These are phyloP conservation scores for Pseudorasbora parva DNA, from an alignment of 2,113 vertebrate genomes.

Conservation along the genomic window DNA sequence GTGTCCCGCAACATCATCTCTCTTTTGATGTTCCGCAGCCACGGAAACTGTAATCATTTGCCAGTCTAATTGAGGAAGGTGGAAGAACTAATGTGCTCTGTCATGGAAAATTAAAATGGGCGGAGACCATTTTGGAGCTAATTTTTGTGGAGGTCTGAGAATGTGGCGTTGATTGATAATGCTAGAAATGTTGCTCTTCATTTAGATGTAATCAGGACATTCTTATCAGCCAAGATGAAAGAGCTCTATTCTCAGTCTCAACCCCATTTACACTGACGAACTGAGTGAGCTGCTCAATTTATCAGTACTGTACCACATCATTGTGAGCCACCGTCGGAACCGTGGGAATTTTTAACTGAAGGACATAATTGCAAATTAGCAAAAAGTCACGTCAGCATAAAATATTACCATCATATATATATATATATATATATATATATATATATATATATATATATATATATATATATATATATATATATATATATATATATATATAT, in stretches of 20 bases:
- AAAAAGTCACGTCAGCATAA: constrained; percentile 52
- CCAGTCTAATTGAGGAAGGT: constrained; percentile 68
- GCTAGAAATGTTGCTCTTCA: constrained; percentile 79
- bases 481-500: too few species aligned
- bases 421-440: too few species aligned
- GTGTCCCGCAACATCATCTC: neutral
- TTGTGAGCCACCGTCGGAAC: constrained; percentile 49
- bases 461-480: too few species aligned
- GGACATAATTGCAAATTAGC: constrained; percentile 62
- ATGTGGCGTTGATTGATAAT: constrained; percentile 75
- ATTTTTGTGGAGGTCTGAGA: constrained; percentile 63
- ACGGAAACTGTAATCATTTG: constrained; percentile 63
- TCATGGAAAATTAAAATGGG: constrained; percentile 73
- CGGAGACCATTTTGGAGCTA: constrained; percentile 67
- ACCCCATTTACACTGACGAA: constrained; percentile 73
- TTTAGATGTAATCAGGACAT: constrained; percentile 82
- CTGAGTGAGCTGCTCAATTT: constrained; percentile 75
- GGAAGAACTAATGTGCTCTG: constrained; percentile 69
- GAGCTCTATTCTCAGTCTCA: constrained; percentile 78
- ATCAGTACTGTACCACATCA: constrained; percentile 65
- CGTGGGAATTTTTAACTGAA: constrained; percentile 61
- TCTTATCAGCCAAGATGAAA: constrained; percentile 80
- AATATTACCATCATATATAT: neutral
- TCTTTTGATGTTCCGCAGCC: neutral
- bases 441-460: too few species aligned